Base-by-base conservation (phyloP, 2,797 vertebrate species). In the Centropyge bicolor region DNA sequence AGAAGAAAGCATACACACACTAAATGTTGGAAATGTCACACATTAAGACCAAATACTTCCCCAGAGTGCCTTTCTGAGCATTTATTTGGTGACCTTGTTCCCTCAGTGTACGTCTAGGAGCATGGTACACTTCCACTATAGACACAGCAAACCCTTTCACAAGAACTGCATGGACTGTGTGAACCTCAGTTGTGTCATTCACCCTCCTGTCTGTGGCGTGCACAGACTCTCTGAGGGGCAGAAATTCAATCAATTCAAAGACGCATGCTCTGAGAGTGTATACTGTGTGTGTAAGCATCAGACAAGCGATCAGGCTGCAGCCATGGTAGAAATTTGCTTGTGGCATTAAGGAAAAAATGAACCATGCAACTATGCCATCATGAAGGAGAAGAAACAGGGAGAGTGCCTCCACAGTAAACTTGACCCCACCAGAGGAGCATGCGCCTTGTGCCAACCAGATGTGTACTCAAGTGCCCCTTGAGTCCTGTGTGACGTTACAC, bases 111-210 rank as follows among this genome's bases (percentile, higher is more conserved):
- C 56, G 90, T 91, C 90, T 91, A 19, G 67, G 51, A 80, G 63
- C 17, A 49, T 6, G 8, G 48, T 13, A 66, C 71, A 80, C 71
- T 86, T 86, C 83, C 81, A 84, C 76, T 24, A 66, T 4, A 94
- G 91, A 92, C 93, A 93, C 76, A 93, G 86, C 91, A 91, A 89
- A 45, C 14, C 14, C 71, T 76, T 27, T 86, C 57, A 83, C 63
- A 74, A 81, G 75, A 80, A 72, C 74, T 75, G 51, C 41, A 40
- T 43, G 67, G 83, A 70, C 77, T 24, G 46, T 68, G 40, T 69
- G 76, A 77, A 62, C 49, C 35, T n/a, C 2, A 64, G 61, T 41
- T 8, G 20, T 17, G 19, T 62, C 74, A 8, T 51, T 69, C 60
- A 19, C 51, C 5, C 19, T 38, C 45, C 56, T 5, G 56, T 52